A percentile compares a stretch with the other conserved stretches of the same genome.
phyloP scores from a whole-genome alignment of 2,113 vertebrate genomes.

The Asarcornis scutulata region DNA sequence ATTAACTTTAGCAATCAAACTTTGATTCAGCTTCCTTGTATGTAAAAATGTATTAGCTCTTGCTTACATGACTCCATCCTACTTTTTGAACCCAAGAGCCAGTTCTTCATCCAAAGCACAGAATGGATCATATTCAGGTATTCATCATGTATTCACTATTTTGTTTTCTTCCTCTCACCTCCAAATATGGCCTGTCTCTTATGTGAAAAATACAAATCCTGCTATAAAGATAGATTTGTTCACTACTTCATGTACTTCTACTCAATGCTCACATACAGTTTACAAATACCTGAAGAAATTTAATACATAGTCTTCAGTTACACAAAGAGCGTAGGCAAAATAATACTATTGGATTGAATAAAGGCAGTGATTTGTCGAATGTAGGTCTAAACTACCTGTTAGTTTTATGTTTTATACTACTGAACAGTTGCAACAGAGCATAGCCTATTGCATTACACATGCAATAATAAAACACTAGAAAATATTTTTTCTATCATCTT shows the following conservation, averaged over 20 bases:
- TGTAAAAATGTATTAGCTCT: not conserved
- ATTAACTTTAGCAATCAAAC: not conserved
- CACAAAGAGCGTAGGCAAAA: not conserved
- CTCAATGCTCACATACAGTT: not conserved
- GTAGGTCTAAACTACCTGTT: not conserved
- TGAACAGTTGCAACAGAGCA: not conserved
- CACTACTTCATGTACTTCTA: not conserved
- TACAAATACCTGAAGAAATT: not conserved
- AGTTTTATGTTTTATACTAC: not conserved
- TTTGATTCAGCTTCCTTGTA: not conserved
- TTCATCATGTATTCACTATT: not conserved
- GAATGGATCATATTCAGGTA: not conserved
- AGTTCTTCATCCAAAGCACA: not conserved
- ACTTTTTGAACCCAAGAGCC: not conserved
- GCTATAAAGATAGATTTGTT: not conserved
- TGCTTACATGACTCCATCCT: not conserved
- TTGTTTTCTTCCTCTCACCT: not conserved
- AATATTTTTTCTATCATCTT: not conserved
- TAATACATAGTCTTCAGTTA: not conserved
- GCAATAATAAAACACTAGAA: not conserved
- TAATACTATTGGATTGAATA: not conserved
- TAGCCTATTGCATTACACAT: not conserved
- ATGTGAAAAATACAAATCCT: not conserved
- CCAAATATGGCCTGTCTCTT: not conserved
- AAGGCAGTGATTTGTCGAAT: not conserved